Base-by-base conservation (phyloP, 2,888 invertebrate species). In the Odontomyia ornata region DNA sequence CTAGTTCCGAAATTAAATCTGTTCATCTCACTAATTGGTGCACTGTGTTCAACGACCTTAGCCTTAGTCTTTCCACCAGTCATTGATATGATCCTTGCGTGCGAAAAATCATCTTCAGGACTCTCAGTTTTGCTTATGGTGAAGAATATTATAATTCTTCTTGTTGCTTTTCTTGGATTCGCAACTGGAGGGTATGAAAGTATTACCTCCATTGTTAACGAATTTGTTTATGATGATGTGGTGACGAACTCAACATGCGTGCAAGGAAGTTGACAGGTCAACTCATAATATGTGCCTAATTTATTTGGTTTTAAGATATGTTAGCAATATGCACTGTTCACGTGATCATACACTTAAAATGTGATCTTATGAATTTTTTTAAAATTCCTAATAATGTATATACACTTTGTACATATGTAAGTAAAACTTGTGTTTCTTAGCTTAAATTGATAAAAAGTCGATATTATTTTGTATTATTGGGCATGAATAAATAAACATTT, bases 11-110 rank as follows among this genome's bases (percentile, higher is more conserved):
- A 95, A 81, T 87, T 98, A 79, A 93, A 93, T 1, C 88, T 95
- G 1, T 95, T 97, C 86, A 97, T 98, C 81, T 96, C 97, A 0
- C 86, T 98, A 79, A 95, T 98, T 30, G 98, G 98, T 4, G 95
- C 97, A 0, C 90, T 97, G 0, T 95, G 96, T 84, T 95, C 95
- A 81, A 93, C 96, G 4, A 92, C 95, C 0, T 87, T 98, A 79
- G 96, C 96, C 0, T 89, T 98, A 47, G 89, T 97, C 56, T 94
- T 97, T 83, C 97, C 97, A 1, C 95, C 97, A 0, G 89, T 96
- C 76, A 92, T 97, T 79, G 94, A 97, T 82, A 88, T 96, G 80
- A 92, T 95, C 4, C 89, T 91, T 0, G 88, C 89, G 77, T 92
- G 91, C 83, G 90, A 91, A 80, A 89, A 89, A 67, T 86, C 89